These are phyloP conservation scores for Nicator chloris DNA, from an alignment of 2,113 vertebrate species.

Conservation along the genomic window DNA sequence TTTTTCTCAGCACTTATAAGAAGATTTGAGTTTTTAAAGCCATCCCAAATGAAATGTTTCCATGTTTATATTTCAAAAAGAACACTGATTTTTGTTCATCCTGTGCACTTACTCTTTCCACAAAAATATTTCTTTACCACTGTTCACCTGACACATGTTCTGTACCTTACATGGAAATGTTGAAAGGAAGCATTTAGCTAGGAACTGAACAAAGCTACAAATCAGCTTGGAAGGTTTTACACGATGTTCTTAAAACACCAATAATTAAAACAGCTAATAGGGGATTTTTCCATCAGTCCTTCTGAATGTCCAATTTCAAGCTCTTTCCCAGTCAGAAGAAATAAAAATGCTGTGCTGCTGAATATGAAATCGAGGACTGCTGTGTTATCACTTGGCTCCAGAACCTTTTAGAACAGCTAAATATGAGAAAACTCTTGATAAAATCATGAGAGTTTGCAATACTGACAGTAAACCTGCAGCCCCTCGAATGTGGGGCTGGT, in stretches of 20 bases:
- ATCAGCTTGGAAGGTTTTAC: neutral
- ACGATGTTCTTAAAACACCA: neutral
- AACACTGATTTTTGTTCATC: neutral
- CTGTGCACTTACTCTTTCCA: neutral
- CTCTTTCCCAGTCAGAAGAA: neutral
- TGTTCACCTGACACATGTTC: neutral
- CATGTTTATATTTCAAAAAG: neutral
- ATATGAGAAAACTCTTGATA: neutral
- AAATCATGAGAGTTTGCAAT: neutral
- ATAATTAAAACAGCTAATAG: neutral
- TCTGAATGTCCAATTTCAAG: neutral
- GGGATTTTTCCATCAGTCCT: neutral
- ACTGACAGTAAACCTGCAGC: neutral
- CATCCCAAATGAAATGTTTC: neutral
- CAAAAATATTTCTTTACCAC: neutral
- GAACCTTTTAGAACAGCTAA: neutral
- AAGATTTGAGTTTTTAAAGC: neutral
- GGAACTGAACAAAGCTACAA: neutral
- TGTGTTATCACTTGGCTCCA: neutral
- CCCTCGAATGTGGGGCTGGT: neutral
- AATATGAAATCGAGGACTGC: neutral
- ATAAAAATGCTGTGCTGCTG: neutral
- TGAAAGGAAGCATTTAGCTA: neutral
- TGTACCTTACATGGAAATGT: neutral
- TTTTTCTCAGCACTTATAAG: neutral